phyloP scores from a whole-genome alignment of 2,797 vertebrate genomes.

The Helicolenus hilgendorfi region DNA sequence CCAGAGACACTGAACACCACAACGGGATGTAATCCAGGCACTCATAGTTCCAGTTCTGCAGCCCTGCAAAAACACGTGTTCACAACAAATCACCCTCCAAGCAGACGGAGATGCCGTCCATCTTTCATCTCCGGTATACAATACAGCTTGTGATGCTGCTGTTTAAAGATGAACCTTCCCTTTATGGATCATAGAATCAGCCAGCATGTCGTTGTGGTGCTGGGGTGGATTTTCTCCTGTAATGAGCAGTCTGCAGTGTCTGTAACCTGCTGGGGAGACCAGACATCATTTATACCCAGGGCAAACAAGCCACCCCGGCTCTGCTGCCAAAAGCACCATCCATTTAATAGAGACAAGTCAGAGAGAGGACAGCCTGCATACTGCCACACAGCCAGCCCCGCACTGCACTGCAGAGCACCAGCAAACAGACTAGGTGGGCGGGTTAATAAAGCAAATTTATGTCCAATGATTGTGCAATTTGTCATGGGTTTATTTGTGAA shows the following conservation, averaged over 20 bases:
- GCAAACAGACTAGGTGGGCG: constrained; percentile 4
- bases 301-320: constrained; percentile 65
- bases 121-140: background rate
- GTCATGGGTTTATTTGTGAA: background rate
- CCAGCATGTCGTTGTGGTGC: background rate
- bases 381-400: constrained; percentile 53
- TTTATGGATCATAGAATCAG: constrained; percentile 20
- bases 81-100: background rate
- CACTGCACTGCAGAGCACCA: constrained; percentile 62
- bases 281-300: constrained; percentile 74
- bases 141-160: background rate
- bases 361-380: constrained; percentile 56
- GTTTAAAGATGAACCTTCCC: constrained; percentile 6
- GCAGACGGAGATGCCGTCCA: background rate
- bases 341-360: constrained; percentile 72
- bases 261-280: constrained; percentile 70
- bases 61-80: background rate
- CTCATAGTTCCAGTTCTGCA: background rate
- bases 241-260: constrained; percentile 70
- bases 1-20: background rate
- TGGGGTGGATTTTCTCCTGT: constrained; percentile 45
- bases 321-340: constrained; percentile 73
- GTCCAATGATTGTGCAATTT: constrained; percentile 8
- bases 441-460: constrained; percentile 23
- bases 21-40: background rate